Conservation (phyloP, 2,888 invertebrate species). For the Bombyx huttoni region DNA sequence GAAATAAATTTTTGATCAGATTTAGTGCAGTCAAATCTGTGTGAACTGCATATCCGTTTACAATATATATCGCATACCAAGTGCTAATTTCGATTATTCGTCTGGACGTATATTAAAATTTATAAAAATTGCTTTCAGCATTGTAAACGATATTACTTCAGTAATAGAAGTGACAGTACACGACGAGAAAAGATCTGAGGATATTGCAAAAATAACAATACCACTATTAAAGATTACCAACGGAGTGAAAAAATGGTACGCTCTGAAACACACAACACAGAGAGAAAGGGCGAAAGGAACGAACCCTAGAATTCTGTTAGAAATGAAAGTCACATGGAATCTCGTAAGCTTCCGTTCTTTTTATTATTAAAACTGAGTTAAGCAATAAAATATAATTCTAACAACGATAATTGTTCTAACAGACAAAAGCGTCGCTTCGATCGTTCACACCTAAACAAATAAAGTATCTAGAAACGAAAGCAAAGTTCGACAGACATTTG, state of each 20-base stretch:
- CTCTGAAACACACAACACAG: constrained; percentile 92
- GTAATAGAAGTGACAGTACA: constrained; percentile 91
- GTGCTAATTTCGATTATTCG: too few species aligned
- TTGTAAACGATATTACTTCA: constrained; percentile 92
- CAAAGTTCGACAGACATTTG: constrained; percentile 91
- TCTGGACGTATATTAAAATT: background rate
- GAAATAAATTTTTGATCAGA: too few species aligned
- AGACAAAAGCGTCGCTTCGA: constrained; percentile 81
- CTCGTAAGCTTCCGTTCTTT: constrained; percentile 65
- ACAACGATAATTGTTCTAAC: constrained; percentile 3
- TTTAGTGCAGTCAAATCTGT: too few species aligned
- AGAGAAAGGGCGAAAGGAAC: constrained; percentile 88
- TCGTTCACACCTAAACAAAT: constrained; percentile 94
- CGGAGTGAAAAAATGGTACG: constrained; percentile 93
- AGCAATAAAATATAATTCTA: background rate
- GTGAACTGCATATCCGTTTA: too few species aligned
- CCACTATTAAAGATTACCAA: constrained; percentile 87
- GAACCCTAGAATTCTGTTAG: constrained; percentile 85
- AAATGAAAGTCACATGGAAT: constrained; percentile 92
- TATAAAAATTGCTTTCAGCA: constrained; percentile 55
- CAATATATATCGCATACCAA: too few species aligned
- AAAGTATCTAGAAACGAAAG: constrained; percentile 88
- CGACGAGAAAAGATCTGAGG: constrained; percentile 97
- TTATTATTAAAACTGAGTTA: background rate
- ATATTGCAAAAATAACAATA: constrained; percentile 90